Conservation (phyloP, 2,797 vertebrate species). For the Semotilus atromaculatus region DNA sequence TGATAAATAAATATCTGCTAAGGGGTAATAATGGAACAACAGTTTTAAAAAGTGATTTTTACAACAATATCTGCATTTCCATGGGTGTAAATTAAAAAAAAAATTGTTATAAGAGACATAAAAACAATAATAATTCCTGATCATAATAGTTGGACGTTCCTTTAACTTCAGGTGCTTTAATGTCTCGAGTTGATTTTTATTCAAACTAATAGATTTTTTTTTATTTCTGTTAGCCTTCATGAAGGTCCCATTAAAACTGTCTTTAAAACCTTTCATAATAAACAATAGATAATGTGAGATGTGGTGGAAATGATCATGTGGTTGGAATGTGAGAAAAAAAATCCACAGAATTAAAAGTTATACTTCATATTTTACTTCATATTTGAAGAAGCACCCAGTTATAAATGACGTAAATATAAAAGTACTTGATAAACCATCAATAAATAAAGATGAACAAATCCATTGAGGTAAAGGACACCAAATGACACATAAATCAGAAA, state of each 20-base stretch:
- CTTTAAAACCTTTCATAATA: background rate
- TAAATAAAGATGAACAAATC: background rate
- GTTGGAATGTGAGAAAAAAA: background rate
- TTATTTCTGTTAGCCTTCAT: background rate
- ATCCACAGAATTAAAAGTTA: too few species aligned
- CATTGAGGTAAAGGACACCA: background rate
- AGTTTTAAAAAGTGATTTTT: too few species aligned
- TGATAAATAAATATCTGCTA: too few species aligned
- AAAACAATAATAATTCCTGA: too few species aligned
- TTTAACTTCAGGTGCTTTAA: background rate
- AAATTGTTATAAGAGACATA: too few species aligned
- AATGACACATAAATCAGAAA: too few species aligned
- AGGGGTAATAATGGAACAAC: too few species aligned
- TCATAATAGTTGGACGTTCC: too few species aligned
- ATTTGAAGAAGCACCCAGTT: background rate
- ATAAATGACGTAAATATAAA: background rate
- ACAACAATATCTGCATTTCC: too few species aligned
- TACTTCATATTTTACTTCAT: background rate
- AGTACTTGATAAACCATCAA: background rate
- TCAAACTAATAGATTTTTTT: too few species aligned
- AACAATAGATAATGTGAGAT: background rate
- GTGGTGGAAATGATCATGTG: background rate
- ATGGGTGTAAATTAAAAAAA: too few species aligned
- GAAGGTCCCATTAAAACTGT: background rate
- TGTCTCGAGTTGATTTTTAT: background rate